Evolutionary conservation across 2,888 invertebrate genomes (phyloP).

Genomic region (Brachyptera risi): DNA sequence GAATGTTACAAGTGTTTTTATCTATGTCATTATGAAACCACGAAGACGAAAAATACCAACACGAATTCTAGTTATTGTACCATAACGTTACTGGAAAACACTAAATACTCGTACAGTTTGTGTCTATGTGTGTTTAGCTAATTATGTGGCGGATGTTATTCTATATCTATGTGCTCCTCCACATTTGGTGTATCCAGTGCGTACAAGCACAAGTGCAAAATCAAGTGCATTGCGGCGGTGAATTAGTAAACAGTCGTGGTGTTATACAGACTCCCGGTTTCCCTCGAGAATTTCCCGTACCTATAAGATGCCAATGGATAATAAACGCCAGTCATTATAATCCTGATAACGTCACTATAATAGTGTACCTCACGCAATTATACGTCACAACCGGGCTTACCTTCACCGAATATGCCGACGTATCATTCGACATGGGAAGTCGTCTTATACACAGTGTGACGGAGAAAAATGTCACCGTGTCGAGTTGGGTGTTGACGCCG

Average conservation of each 20-base stretch:
- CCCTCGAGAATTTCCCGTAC: slow-evolving; percentile 74
- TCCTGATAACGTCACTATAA: slow-evolving; percentile 58
- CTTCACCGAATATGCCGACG: slow-evolving; percentile 73
- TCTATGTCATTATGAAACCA: slow-evolving; percentile 15
- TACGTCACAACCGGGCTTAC: slow-evolving; percentile 75
- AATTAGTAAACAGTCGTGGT: slow-evolving; percentile 61
- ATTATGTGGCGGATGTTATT: slow-evolving; percentile 27
- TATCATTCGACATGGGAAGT: slow-evolving; percentile 62
- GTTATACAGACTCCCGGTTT: slow-evolving; percentile 80
- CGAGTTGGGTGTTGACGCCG: slow-evolving; percentile 55
- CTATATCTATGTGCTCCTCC: slow-evolving; percentile 15
- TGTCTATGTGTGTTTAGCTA: not conserved
- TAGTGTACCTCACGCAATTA: slow-evolving; percentile 83
- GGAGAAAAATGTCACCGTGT: slow-evolving; percentile 64
- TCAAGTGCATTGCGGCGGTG: slow-evolving; percentile 57
- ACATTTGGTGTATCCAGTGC: not conserved
- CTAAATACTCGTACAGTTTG: too few relatives aligned
- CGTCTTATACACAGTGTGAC: slow-evolving; percentile 56
- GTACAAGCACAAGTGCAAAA: not conserved
- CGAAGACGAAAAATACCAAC: slow-evolving; percentile 11
- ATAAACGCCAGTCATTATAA: slow-evolving; percentile 61
- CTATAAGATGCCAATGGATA: slow-evolving; percentile 82
- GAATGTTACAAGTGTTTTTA: not conserved
- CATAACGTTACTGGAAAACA: too few relatives aligned
- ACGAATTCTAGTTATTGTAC: too few relatives aligned